These are phyloP conservation scores for Bilobella aurantiaca DNA, from an alignment of 1,140 invertebrate genomes.

Conservation along the genomic window DNA sequence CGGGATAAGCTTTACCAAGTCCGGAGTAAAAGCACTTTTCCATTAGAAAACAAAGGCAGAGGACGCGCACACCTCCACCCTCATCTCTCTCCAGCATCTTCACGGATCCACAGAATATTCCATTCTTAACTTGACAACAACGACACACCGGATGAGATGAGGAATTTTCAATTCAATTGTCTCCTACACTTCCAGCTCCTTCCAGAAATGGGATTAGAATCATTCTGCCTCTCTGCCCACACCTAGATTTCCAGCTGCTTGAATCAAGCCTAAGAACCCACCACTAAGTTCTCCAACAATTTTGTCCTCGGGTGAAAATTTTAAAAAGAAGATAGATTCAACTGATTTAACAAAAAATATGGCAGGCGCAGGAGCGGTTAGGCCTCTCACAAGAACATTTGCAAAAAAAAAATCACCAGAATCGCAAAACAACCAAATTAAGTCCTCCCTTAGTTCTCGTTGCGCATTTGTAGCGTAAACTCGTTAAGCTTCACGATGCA, in stretches of 20 bases:
- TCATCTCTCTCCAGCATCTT: background rate
- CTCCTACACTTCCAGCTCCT: background rate
- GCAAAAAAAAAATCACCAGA: background rate
- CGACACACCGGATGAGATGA: background rate
- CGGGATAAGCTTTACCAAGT: conserved; percentile 25
- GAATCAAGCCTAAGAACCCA: too few relatives aligned
- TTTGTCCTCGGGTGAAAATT: too few relatives aligned
- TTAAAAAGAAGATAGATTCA: background rate
- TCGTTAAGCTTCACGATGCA: too few relatives aligned
- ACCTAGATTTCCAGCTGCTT: background rate
- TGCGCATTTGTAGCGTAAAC: too few relatives aligned
- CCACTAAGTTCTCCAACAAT: too few relatives aligned
- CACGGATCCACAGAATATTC: background rate
- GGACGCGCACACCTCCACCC: too few relatives aligned
- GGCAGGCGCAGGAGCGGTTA: background rate
- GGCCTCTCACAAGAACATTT: too few relatives aligned
- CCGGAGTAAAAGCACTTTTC: background rate
- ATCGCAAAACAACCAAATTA: background rate
- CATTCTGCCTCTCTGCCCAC: background rate
- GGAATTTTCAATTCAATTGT: background rate
- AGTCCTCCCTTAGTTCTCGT: background rate
- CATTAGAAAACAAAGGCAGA: too few relatives aligned
- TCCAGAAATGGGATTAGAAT: background rate
- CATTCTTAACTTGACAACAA: background rate
- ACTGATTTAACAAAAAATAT: background rate